These are phyloP conservation scores for Bolinopsis microptera DNA, from an alignment of 37 sponge, comb jelly and placozoan species.

Conservation along the genomic window DNA sequence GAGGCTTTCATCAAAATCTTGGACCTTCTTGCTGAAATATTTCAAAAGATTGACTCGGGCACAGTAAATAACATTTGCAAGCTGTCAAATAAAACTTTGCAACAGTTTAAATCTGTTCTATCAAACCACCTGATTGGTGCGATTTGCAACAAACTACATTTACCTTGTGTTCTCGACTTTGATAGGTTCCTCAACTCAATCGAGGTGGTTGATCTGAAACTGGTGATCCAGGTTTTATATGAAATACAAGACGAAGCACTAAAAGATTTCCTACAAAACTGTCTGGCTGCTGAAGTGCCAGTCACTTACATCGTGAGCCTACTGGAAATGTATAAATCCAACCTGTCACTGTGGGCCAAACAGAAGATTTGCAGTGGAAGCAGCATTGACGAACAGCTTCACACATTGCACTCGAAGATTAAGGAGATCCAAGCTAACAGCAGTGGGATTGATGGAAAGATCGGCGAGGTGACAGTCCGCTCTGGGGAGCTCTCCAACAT, in stretches of 20 bases:
- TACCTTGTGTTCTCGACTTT: neutral
- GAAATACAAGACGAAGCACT: neutral
- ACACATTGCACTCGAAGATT: constrained; percentile 18
- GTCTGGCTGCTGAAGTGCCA: neutral
- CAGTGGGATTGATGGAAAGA: neutral
- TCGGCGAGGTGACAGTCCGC: neutral
- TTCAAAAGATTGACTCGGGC: neutral
- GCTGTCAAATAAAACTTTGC: neutral
- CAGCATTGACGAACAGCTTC: constrained; percentile 31
- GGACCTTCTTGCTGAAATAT: neutral
- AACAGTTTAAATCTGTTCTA: constrained; percentile 22
- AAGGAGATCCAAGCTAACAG: constrained; percentile 27
- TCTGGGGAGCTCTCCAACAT: neutral
- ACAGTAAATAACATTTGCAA: neutral
- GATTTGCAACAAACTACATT: constrained; percentile 24
- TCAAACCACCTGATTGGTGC: neutral
- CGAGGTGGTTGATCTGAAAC: constrained; percentile 19
- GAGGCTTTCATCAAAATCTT: neutral
- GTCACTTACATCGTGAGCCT: constrained; percentile 25
- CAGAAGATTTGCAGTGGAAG: constrained; percentile 33
- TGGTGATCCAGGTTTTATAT: neutral
- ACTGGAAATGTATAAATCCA: neutral
- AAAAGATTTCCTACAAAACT: neutral
- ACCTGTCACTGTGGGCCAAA: neutral
- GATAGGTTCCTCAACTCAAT: constrained; percentile 24